Conservation (phyloP, 2,888 invertebrate genomes). For the Neoitamus cyanurus region DNA sequence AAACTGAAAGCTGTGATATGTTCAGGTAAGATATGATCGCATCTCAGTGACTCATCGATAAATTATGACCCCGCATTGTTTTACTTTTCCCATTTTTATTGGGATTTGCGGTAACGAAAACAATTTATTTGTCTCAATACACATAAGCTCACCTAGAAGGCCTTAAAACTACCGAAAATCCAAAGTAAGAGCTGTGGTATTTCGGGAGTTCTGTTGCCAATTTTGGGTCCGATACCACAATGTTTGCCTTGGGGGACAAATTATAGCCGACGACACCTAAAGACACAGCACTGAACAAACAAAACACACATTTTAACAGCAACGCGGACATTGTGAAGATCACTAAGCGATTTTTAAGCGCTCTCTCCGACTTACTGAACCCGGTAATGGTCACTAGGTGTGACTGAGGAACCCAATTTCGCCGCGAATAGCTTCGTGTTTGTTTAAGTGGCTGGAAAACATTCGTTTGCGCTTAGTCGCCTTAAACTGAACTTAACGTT, state of each 20-base stretch:
- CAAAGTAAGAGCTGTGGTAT: slow-evolving; percentile 63
- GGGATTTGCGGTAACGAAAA: neutral
- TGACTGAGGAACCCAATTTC: neutral
- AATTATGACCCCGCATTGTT: neutral
- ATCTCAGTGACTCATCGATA: neutral
- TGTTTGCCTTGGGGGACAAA: slow-evolving; percentile 61
- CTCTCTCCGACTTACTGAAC: neutral
- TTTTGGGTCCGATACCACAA: slow-evolving; percentile 58
- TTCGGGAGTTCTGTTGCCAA: slow-evolving; percentile 57
- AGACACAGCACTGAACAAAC: neutral
- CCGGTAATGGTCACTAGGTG: neutral
- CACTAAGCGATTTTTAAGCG: neutral
- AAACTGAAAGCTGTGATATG: neutral
- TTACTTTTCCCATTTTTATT: neutral
- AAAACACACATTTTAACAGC: neutral
- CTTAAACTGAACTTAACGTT: neutral
- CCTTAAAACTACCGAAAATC: slow-evolving; percentile 61
- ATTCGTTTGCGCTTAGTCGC: neutral
- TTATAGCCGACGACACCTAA: slow-evolving; percentile 58
- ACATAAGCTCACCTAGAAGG: slow-evolving; percentile 59
- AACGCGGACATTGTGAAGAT: neutral
- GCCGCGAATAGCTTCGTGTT: neutral
- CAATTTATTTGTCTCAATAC: neutral
- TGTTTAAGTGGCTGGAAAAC: neutral
- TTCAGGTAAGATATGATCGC: neutral